phyloP scores from a whole-genome alignment of 2,797 vertebrate genomes.

The Gymnothorax javanicus region DNA sequence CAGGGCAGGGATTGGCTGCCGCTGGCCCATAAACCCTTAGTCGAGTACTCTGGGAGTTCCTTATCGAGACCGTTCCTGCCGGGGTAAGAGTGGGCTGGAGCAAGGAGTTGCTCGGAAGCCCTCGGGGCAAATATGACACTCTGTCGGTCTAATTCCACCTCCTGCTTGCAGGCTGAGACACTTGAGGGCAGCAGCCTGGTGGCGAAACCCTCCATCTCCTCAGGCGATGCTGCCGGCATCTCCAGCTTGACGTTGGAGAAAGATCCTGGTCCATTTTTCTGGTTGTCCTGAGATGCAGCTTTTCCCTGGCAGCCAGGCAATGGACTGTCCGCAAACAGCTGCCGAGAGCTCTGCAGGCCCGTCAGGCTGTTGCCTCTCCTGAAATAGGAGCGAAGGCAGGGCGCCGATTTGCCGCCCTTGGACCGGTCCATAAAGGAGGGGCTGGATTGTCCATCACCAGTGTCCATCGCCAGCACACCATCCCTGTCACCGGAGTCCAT shows the following conservation, averaged over 20 bases:
- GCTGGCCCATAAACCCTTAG: slow-evolving; percentile 80
- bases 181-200: slow-evolving; percentile 75
- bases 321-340: slow-evolving; percentile 86
- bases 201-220: slow-evolving; percentile 70
- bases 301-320: slow-evolving; percentile 81
- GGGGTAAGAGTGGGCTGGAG: slow-evolving; percentile 76
- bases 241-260: slow-evolving; percentile 70
- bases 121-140: slow-evolving; percentile 89
- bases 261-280: slow-evolving; percentile 77
- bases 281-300: slow-evolving; percentile 80
- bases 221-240: slow-evolving; percentile 72
- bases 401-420: slow-evolving; percentile 71
- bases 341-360: slow-evolving; percentile 77
- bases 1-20: slow-evolving; percentile 77
- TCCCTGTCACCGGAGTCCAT: slow-evolving; percentile 80
- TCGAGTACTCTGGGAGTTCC: slow-evolving; percentile 77
- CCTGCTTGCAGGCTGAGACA: slow-evolving; percentile 80
- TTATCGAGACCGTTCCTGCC: slow-evolving; percentile 81
- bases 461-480: slow-evolving; percentile 75
- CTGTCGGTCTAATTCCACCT: slow-evolving; percentile 84
- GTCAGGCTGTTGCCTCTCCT: slow-evolving; percentile 74
- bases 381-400: slow-evolving; percentile 86
- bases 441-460: slow-evolving; percentile 69
- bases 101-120: slow-evolving; percentile 77
- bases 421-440: slow-evolving; percentile 73